Evolutionary conservation across 2,888 invertebrate species (phyloP).

Genomic region (Uropetala carovei): DNA sequence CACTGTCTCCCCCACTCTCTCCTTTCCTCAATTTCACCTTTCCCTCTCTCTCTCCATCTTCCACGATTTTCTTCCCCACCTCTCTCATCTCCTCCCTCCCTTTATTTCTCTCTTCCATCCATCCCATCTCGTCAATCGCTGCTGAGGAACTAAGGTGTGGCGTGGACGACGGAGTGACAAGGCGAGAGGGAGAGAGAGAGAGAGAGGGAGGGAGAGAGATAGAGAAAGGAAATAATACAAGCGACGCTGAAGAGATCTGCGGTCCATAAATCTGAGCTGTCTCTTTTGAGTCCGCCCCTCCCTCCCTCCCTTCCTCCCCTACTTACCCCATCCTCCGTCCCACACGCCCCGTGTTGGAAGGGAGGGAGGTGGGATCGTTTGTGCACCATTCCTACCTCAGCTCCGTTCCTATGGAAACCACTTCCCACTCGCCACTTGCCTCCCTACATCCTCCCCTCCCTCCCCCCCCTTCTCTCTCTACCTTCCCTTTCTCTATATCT

Average conservation of each 20-base stretch:
- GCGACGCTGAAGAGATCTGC: background rate
- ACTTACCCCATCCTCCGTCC: no score
- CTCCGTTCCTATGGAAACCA: background rate
- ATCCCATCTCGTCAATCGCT: background rate
- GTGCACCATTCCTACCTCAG: background rate
- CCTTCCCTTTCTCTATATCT: background rate
- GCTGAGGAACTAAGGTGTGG: background rate
- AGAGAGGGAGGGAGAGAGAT: background rate
- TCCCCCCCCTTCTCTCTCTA: background rate
- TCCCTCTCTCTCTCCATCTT: no score
- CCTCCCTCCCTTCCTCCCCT: no score
- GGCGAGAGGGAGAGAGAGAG: background rate
- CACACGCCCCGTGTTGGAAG: no score
- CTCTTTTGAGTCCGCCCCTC: constrained; percentile 15
- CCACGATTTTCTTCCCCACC: no score
- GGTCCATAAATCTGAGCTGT: background rate
- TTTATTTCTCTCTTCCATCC: no score
- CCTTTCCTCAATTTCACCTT: no score
- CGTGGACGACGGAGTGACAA: background rate
- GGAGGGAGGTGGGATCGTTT: no score
- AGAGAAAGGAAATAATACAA: background rate
- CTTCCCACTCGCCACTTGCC: background rate
- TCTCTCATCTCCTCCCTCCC: no score
- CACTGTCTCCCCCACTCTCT: no score
- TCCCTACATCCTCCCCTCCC: background rate